Evolutionary conservation across 2,888 invertebrate species (phyloP), one percentile per base, ranked within the genome.

Genomic region (Buathra laborator): DNA sequence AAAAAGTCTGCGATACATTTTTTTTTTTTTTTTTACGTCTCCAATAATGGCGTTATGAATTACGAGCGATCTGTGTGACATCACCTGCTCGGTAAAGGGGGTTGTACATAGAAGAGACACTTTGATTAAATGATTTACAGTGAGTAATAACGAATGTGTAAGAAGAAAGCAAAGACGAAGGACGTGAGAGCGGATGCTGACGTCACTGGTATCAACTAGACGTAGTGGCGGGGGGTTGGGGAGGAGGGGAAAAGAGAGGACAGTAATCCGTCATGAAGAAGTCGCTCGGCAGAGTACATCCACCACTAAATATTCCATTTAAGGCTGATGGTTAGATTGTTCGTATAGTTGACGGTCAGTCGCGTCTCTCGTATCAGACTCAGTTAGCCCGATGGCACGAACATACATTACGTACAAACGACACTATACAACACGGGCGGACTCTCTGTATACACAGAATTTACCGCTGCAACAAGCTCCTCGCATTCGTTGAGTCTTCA

Each of bases 271-370:
- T 87, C 84, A 86, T 75, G 74, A 82, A 79, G 77, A 78, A 83
- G 78, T 84, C 59, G 64, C 76, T 71, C 71, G 82, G 64, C 78
- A 67, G 37, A 37, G 76, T 77, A 86, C 82, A 84, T 84, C 83
- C 80, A 86, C 84, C 87, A 86, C 88, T 91, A 91, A 90, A 90
- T 91, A 89, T 91, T 88, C 89, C 90, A 86, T 89, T 91, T 90
- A 90, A 91, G 89, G 89, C 82, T 91, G 90, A 91, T 91, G 85
- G 90, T 87, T 91, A 90, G 91, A 90, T 90, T 91, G 90, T 90
- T 83, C 85, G 88, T 68, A 80, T 86, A 87, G 90, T 89, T 90
- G 87, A 86, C 84, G 81, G 86, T 86, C 87, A 84, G 87, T 89
- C 89, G 87, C 86, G 87, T 51, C 81, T 88, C 88, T 87, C 89